These are phyloP conservation scores for Callaeas wilsoni DNA, from an alignment of 2,113 vertebrate genomes.

Conservation along the genomic window DNA sequence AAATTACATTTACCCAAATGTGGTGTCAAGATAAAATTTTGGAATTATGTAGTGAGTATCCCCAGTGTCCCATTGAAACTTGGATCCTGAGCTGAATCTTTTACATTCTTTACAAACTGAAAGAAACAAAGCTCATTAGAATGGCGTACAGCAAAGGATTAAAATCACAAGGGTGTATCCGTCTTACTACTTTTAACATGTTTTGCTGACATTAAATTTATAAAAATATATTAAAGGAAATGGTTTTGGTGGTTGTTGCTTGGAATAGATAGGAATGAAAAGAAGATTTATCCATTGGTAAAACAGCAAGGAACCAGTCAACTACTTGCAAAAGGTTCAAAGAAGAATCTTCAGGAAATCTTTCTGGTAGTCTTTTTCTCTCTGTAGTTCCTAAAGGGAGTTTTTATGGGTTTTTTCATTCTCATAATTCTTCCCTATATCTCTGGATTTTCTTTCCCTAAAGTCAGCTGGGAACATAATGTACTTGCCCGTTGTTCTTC, in stretches of 20 bases:
- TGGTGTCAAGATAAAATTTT: background rate
- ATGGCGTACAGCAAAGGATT: background rate
- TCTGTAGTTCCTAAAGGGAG: background rate
- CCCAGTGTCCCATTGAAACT: background rate
- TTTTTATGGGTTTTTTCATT: background rate
- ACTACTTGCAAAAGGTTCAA: background rate
- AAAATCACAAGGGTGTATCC: background rate
- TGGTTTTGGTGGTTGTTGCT: background rate
- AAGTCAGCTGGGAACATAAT: conserved; percentile 17
- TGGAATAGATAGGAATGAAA: background rate
- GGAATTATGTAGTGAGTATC: background rate
- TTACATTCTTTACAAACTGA: background rate
- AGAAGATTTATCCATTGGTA: background rate
- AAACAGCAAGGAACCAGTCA: background rate
- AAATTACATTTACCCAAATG: background rate
- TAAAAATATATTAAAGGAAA: background rate
- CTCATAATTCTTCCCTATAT: background rate
- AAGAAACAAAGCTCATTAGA: background rate
- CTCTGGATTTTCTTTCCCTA: background rate
- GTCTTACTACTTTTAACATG: background rate
- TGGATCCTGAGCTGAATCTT: background rate
- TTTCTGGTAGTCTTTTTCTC: background rate
- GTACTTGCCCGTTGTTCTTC: conserved; percentile 12
- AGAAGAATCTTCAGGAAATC: background rate
- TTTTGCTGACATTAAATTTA: background rate